Conservation (phyloP, 2,113 vertebrate genomes). For the Alethe castanea region DNA sequence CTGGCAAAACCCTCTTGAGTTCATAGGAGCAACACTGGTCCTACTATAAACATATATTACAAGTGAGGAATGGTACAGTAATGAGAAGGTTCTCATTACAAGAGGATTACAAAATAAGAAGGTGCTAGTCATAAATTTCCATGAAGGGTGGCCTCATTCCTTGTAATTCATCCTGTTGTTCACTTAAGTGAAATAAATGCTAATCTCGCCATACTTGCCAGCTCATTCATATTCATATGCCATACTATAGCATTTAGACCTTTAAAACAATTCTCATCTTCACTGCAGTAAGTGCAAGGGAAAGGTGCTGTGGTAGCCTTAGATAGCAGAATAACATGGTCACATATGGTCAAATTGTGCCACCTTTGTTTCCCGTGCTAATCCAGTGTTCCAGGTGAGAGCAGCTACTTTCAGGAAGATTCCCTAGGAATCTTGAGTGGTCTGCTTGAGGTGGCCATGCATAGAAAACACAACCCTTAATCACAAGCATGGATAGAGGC, state of each 20-base stretch:
- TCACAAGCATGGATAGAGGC: neutral
- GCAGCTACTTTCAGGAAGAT: neutral
- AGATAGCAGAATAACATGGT: neutral
- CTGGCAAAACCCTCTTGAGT: neutral
- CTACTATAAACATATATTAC: neutral
- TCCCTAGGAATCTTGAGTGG: neutral
- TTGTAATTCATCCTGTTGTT: constrained; percentile 60
- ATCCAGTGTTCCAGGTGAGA: neutral
- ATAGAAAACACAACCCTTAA: neutral
- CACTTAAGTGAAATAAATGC: constrained; percentile 58
- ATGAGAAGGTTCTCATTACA: constrained; percentile 40
- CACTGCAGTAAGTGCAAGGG: neutral
- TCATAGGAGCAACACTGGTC: neutral
- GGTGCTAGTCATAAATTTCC: constrained; percentile 52
- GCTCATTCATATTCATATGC: constrained; percentile 42
- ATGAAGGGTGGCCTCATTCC: constrained; percentile 48
- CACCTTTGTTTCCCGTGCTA: neutral
- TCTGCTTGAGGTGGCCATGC: neutral
- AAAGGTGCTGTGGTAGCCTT: neutral
- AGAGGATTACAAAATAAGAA: constrained; percentile 55
- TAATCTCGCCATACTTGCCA: constrained; percentile 10
- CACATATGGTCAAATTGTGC: neutral
- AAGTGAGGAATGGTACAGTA: neutral
- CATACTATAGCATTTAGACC: constrained; percentile 10
- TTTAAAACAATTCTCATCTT: constrained; percentile 18